Base-by-base conservation (phyloP, 2,113 vertebrate species). In the Cochlearius cochlearius region DNA sequence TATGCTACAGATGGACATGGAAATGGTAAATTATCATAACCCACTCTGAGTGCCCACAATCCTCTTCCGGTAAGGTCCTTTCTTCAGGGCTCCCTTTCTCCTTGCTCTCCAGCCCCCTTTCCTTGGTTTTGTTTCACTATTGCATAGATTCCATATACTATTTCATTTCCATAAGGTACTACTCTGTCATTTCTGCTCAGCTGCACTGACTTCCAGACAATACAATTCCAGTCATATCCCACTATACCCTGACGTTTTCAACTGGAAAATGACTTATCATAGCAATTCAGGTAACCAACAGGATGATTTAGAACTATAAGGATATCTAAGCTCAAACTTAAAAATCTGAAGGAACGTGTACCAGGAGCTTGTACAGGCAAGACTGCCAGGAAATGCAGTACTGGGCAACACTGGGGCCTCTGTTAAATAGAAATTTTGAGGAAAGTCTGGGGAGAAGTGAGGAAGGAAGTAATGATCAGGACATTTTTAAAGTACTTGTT, bases 241-340 rank as follows among this genome's bases (percentile, higher is more conserved):
- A 62, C 17, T 67, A 36, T 77, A 23, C 10, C 22, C 50, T 60
- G 39, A 68, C 18, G 39, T 56, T 88, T 76, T 56, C 72, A 92
- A 14, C 6, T 53, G 23, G 34, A 86, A 79, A 92, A 86, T 7
- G 1, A 86, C 55, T 41, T 63, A 27, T 39, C 10, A 7, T 19
- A 62, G n/a, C 36, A 76, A 88, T 66, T 68, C 36, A 41, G 55
- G 50, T 45, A 94, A 63, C 19, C 30, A 76, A 32, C 5, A 66
- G 10, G 86, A 73, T 41, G 0, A 84, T 69, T 79, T 53, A 83
- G n/a, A 82, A 39, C 66, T 56, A 27, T 17, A 52, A 79, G 90
- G 0, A 0, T 29, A 17, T 4, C 38, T 59, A 9, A 38, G 52
- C 59, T 87, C 38, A 47, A 87, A 43, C 56, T 30, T n/a, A 12